Conservation (phyloP, 2,113 vertebrate genomes). For the Ammodytes marinus region DNA sequence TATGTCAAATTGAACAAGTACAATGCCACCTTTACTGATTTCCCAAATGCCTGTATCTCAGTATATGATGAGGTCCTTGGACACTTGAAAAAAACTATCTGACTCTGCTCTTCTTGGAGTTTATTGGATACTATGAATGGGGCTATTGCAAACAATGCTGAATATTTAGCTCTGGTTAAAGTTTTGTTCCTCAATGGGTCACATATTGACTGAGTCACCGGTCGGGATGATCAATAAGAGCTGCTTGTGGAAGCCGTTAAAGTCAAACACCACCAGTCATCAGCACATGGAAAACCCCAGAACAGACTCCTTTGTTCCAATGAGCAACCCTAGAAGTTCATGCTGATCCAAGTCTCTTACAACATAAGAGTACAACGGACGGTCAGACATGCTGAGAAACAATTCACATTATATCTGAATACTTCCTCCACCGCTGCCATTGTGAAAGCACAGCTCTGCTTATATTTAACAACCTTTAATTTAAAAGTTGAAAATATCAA, state of each 20-base stretch:
- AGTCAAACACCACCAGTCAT: constrained; percentile 33
- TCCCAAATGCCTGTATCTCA: not conserved
- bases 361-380: not conserved
- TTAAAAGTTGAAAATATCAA: not conserved
- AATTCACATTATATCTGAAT: not conserved
- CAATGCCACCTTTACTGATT: constrained; percentile 1
- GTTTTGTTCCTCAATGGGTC: constrained; percentile 25
- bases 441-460: not conserved
- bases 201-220: constrained; percentile 52
- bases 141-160: not conserved
- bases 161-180: constrained; percentile 13
- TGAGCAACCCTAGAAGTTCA: constrained; percentile 32
- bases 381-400: not conserved
- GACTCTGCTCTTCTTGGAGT: not conserved
- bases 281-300: constrained; percentile 53
- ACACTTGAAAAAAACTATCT: not conserved
- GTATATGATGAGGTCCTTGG: not conserved
- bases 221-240: constrained; percentile 29
- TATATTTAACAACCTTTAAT: not conserved
- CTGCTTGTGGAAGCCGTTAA: constrained; percentile 32
- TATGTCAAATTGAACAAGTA: not conserved
- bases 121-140: not conserved
- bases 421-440: not conserved
- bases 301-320: constrained; percentile 33
- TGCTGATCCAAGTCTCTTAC: constrained; percentile 3